Base-by-base conservation (phyloP, 2,113 vertebrate genomes). In the Corvus cornix region DNA sequence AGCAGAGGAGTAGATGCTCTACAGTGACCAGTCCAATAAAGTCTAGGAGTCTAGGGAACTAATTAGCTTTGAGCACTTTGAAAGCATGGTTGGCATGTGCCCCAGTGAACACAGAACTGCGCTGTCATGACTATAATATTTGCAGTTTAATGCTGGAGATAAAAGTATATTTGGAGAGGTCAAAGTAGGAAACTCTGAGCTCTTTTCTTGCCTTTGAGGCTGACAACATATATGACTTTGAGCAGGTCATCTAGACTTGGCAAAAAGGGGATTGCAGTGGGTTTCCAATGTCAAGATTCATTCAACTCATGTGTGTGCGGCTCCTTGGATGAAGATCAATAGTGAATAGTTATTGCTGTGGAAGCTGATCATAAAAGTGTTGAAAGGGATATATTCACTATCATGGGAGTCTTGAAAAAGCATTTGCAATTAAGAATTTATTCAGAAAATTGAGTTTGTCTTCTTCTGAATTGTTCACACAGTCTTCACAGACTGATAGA, bases 61-160 rank as follows among this genome's bases (percentile, higher is more conserved):
- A 97, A 97, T 97, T 95, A 97, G 35, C n/a, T 96, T 77, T 95
- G 90, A 97, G 90, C 68, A 87, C 80, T 84, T 86, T 44, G 84
- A 94, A 95, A 56, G 77, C 30, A 43, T n/a, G 27, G 33, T 14
- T 89, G 72, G 64, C 66, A 86, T 67, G 60, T 19, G 24, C 51
- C 70, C 19, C 73, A 63, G 68, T 30, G 79, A 96, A 73, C 67
- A 73, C 60, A 90, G 78, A 73, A 59, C 26, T 62, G 26, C 60
- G 44, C 48, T 60, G 24, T 46, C 72, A 76, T 18, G 49, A 58
- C 53, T 87, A 27, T 41, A 63, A 76, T 46, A 73, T 20, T 75
- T 87, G 62, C 43, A 69, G n/a, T 64, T 78, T 49, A 79, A 60
- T 44, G 13, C 8, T 76, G 41, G 26, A 91, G 49, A 68, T 37